Evolutionary conservation across 1,140 invertebrate species (phyloP).

Genomic region (Pseudomyrmex sp.): DNA sequence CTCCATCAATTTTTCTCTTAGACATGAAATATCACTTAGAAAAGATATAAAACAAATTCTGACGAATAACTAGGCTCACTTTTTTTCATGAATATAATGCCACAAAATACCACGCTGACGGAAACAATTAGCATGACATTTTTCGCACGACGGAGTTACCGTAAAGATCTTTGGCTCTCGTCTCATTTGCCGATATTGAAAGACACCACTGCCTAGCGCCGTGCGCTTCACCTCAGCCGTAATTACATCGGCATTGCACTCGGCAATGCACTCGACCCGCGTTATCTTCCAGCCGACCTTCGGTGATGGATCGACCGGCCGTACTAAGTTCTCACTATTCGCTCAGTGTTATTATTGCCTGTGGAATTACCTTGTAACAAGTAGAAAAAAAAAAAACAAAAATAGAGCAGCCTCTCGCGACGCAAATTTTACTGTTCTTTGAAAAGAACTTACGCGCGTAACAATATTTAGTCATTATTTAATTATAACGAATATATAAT

Average conservation of each 20-base stretch:
- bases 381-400: not conserved
- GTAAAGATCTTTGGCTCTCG: not conserved
- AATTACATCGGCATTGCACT: conserved; percentile 61
- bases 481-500: not conserved
- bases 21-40: too few relatives aligned
- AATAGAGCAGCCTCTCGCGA: not conserved
- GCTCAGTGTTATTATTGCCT: conserved; percentile 1
- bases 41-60: too few relatives aligned
- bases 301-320: conserved; percentile 17
- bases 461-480: too few relatives aligned
- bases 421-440: not conserved
- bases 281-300: conserved; percentile 49
- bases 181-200: conserved; percentile 12
- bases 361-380: not conserved
- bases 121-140: too few relatives aligned
- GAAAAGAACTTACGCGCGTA: too few relatives aligned
- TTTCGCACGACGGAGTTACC: too few relatives aligned
- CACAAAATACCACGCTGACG: too few relatives aligned
- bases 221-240: conserved; percentile 43
- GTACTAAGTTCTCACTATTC: conserved; percentile 4
- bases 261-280: conserved; percentile 24
- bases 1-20: too few relatives aligned
- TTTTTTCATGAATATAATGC: too few relatives aligned
- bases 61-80: too few relatives aligned
- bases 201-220: conserved; percentile 14